phyloP scores from a whole-genome alignment of 2,113 vertebrate genomes.

The Chiloscyllium plagiosum region DNA sequence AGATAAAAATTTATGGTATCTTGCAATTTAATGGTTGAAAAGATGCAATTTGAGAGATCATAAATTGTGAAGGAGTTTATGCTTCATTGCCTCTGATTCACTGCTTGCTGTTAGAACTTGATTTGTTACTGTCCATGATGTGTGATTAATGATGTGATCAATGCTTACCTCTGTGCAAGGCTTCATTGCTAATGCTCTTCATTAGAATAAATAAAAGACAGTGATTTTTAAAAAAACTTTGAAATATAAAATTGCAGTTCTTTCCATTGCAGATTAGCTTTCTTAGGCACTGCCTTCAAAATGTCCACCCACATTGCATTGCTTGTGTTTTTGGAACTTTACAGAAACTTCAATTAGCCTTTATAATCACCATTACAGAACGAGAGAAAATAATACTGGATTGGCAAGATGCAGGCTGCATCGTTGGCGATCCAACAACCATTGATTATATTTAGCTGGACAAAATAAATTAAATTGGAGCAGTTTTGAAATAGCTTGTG shows the following conservation, averaged over 20 bases:
- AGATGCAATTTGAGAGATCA: constrained; percentile 99
- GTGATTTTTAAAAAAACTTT: constrained; percentile 96
- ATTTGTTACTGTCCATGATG: constrained; percentile 99
- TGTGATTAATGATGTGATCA: constrained; percentile 99
- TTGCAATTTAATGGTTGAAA: constrained; percentile 99
- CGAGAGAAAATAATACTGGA: constrained; percentile 51
- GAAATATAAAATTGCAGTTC: constrained; percentile 98
- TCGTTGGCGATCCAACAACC: constrained; percentile 46
- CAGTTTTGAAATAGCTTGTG: neutral
- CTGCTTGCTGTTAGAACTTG: constrained; percentile 99
- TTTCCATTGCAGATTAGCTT: constrained; percentile 83
- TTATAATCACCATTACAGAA: constrained; percentile 67
- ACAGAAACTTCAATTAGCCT: constrained; percentile 72
- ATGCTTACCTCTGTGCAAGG: constrained; percentile 88
- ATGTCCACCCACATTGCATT: constrained; percentile 87
- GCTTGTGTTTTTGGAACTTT: constrained; percentile 70
- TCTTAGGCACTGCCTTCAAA: constrained; percentile 57
- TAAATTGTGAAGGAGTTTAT: constrained; percentile 99
- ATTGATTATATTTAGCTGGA: constrained; percentile 38
- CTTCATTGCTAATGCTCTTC: constrained; percentile 99
- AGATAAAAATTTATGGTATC: constrained; percentile 99
- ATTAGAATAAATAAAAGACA: constrained; percentile 99
- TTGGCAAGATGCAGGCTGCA: constrained; percentile 49
- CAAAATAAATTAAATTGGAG: constrained; percentile 12
- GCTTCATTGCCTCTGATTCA: constrained; percentile 99